These are phyloP conservation scores for Oxycera nigricornis DNA, from an alignment of 2,888 invertebrate species.

Conservation along the genomic window DNA sequence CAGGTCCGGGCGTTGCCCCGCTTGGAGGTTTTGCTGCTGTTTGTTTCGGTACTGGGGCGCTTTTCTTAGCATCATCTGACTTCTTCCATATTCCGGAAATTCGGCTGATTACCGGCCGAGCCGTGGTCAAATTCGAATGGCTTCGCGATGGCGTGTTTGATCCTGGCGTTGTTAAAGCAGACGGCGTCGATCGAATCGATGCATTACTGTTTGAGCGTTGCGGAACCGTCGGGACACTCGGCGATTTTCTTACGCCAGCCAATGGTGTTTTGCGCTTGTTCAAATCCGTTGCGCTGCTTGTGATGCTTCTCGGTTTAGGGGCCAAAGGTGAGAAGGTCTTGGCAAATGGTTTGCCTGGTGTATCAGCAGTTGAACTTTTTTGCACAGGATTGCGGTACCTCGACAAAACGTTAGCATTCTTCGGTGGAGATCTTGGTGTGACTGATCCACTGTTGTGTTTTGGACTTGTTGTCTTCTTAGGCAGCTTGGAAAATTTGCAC, in stretches of 20 bases:
- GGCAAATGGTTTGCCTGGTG: slow-evolving; percentile 43
- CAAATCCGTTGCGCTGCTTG: slow-evolving; percentile 1
- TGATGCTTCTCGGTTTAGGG: slow-evolving; percentile 44
- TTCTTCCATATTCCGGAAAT: slow-evolving; percentile 61
- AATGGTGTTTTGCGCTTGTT: slow-evolving; percentile 45
- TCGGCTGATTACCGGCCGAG: slow-evolving; percentile 53
- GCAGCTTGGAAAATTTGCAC: slow-evolving; percentile 56
- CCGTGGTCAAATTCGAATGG: slow-evolving; percentile 57
- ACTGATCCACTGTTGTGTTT: slow-evolving; percentile 15
- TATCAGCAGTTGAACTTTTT: slow-evolving; percentile 43
- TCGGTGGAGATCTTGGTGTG: slow-evolving; percentile 45
- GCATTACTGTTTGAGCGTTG: slow-evolving; percentile 61
- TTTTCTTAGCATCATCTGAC: slow-evolving; percentile 56
- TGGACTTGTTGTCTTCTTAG: slow-evolving; percentile 53
- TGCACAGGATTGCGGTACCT: slow-evolving; percentile 62
- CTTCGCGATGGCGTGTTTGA: slow-evolving; percentile 61
- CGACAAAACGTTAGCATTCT: slow-evolving; percentile 42
- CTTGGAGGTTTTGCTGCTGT: slow-evolving; percentile 47
- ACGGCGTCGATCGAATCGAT: slow-evolving; percentile 54
- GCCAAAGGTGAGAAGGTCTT: slow-evolving; percentile 51
- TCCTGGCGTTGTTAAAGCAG: slow-evolving; percentile 50
- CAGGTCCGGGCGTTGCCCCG: slow-evolving; percentile 37
- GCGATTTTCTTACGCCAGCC: slow-evolving; percentile 48
- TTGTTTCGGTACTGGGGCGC: slow-evolving; percentile 46
- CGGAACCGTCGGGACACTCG: slow-evolving; percentile 51